These are phyloP conservation scores for Polyommatus iphigenia DNA, from an alignment of 2,888 invertebrate species.

Conservation along the genomic window DNA sequence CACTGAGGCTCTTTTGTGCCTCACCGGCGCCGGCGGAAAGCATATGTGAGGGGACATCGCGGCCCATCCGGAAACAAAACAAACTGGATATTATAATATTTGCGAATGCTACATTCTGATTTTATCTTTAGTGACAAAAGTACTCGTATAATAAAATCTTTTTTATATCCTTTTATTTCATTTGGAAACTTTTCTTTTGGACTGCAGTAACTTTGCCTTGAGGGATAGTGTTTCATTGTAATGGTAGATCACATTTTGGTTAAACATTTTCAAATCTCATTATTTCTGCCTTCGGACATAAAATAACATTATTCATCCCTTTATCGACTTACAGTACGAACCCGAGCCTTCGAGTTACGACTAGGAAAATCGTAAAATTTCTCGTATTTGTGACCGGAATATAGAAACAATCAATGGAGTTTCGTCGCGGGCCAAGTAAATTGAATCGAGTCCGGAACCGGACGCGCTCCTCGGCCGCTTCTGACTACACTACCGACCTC, in stretches of 20 bases:
- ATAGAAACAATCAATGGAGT: constrained; percentile 77
- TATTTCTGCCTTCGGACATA: neutral
- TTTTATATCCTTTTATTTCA: constrained; percentile 3
- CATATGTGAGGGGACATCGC: constrained; percentile 73
- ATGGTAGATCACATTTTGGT: neutral
- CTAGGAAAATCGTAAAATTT: constrained; percentile 45
- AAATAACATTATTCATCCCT: constrained; percentile 14
- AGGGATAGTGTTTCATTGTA: neutral
- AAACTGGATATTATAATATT: constrained; percentile 55
- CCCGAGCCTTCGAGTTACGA: neutral
- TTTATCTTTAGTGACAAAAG: constrained; percentile 30
- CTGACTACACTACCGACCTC: constrained; percentile 49
- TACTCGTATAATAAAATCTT: constrained; percentile 2
- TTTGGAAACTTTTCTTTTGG: neutral
- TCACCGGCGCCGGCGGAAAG: constrained; percentile 77
- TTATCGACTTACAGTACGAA: neutral
- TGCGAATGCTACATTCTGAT: constrained; percentile 36
- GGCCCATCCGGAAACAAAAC: constrained; percentile 69
- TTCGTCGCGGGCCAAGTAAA: constrained; percentile 66
- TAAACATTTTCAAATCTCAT: neutral
- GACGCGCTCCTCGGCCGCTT: constrained; percentile 51
- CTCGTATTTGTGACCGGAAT: constrained; percentile 68
- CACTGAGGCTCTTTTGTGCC: constrained; percentile 73
- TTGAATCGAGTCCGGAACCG: constrained; percentile 70
- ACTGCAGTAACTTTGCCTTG: neutral